Percentiles rank a stretch among this genome's conserved stretches.
Conservation (phyloP, 1,140 invertebrate genomes). For the Tribolium madens region DNA sequence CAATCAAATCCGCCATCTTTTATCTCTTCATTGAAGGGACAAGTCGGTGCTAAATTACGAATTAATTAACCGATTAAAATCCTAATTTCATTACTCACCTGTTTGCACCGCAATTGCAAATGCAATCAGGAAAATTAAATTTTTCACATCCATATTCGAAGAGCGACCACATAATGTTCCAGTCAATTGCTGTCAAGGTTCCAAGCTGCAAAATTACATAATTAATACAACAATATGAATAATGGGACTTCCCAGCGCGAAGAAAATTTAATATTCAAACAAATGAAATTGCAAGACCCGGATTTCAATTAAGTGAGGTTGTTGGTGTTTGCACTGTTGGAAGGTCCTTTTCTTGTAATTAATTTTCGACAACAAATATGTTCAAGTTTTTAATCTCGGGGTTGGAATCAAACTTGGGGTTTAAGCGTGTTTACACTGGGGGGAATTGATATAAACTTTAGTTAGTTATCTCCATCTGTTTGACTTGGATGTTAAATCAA, state of each 20-base stretch:
- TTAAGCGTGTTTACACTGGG: background rate
- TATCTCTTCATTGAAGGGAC: constrained; percentile 1
- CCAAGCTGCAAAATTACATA: background rate
- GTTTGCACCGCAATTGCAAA: background rate
- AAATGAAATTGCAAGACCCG: background rate
- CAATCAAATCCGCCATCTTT: constrained; percentile 26
- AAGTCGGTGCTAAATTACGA: background rate
- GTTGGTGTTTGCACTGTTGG: background rate
- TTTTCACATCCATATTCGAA: background rate
- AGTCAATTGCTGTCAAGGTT: background rate
- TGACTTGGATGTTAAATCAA: constrained; percentile 6
- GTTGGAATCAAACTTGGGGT: background rate
- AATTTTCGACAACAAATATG: constrained; percentile 8
- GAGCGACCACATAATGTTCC: background rate
- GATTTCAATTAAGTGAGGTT: constrained; percentile 9
- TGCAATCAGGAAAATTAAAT: background rate
- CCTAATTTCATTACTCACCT: background rate
- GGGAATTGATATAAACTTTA: constrained; percentile 18
- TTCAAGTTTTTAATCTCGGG: background rate
- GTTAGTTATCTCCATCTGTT: background rate
- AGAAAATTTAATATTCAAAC: background rate
- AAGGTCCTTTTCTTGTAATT: constrained; percentile 10
- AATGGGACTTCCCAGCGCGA: background rate
- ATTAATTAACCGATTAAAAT: background rate
- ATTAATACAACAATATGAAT: background rate